Base-by-base conservation (phyloP, 2,888 invertebrate species). In the Hirtodrosophila duncani region DNA sequence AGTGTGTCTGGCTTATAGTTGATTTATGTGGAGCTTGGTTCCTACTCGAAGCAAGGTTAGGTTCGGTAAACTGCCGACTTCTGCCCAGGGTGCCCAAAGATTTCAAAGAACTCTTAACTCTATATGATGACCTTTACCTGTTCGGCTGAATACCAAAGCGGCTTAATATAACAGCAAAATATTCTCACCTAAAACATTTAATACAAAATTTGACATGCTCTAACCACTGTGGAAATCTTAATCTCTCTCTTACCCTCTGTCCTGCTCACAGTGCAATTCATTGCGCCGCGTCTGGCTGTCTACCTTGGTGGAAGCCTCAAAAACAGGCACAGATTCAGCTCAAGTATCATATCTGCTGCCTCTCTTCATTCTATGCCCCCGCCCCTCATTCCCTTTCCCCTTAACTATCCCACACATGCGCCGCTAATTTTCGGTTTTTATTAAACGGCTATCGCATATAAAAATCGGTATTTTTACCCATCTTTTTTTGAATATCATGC, bases 401-500 rank as follows among this genome's bases (percentile, higher is more conserved):
- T 26, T 27, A 39, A 21, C 11, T 8, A 10, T 31, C 49, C 56
- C 56, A 53, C 36, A 48, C 38, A 68, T 79, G 61, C 78, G 78
- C 81, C 81, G 81, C 75, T 77, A 77, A 77, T 77, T 80, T 39
- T 80, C 46, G 67, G 53, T 48, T 55, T 75, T 72, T 77, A 68
- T 77, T 77, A 79, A 79, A 72, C 72, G 72, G 51, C 49, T 60
- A 70, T 64, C 66, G 66, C 51, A 67, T 63, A 67, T 69, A 62
- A 64, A 72, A 74, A 56, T 77, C 63, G 50, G 60, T 59, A 72
- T 78, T 70, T 60, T 46, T 48, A 78, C 70, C 74, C 63, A 69
- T 58, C 70, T 63, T 30, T 58, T 75, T 78, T 63, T 80, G 81
- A 75, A 79, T 75, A 78, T 78, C 77, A 78, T 81, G 59, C 71